Conservation (phyloP, 2,797 vertebrate species). For the Nannoperca obscura region DNA sequence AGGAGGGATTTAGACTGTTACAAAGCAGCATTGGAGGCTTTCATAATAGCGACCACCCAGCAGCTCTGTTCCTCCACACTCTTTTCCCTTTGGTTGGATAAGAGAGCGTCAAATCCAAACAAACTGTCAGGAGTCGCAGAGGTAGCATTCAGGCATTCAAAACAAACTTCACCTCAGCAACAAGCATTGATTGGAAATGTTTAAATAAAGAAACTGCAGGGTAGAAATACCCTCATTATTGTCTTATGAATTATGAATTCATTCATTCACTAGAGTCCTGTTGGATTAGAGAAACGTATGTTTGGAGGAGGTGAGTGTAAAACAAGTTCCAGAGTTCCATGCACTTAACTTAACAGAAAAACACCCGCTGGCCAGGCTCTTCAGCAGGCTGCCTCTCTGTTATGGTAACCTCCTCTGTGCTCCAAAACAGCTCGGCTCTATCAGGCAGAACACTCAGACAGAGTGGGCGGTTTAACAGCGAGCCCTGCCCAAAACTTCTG, state of each 20-base stretch:
- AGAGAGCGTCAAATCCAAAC: constrained; percentile 53
- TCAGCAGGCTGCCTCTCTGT: constrained; percentile 66
- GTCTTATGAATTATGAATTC: constrained; percentile 25
- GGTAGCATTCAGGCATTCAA: constrained; percentile 48
- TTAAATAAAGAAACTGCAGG: constrained; percentile 5
- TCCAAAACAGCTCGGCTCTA: constrained; percentile 75
- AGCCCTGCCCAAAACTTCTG: constrained; percentile 49
- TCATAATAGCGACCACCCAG: constrained; percentile 44
- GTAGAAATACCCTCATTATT: constrained; percentile 13
- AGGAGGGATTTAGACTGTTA: neutral
- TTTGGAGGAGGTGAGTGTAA: constrained; percentile 27
- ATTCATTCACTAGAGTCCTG: constrained; percentile 2
- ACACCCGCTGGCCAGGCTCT: constrained; percentile 50
- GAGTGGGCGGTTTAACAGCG: constrained; percentile 55
- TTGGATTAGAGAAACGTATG: constrained; percentile 24
- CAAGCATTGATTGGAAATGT: constrained; percentile 40
- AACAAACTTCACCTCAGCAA: constrained; percentile 58
- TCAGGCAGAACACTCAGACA: constrained; percentile 62
- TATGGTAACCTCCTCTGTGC: constrained; percentile 78
- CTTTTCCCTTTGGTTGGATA: constrained; percentile 40
- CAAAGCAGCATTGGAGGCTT: constrained; percentile 15
- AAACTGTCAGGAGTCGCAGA: constrained; percentile 46
- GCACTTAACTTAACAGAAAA: constrained; percentile 74
- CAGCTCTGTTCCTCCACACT: constrained; percentile 22
- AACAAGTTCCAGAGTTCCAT: constrained; percentile 52